Percentiles rank a stretch among this genome's conserved stretches.
phyloP scores from a whole-genome alignment of 2,888 invertebrate species.

The Drosophila silvestris region DNA sequence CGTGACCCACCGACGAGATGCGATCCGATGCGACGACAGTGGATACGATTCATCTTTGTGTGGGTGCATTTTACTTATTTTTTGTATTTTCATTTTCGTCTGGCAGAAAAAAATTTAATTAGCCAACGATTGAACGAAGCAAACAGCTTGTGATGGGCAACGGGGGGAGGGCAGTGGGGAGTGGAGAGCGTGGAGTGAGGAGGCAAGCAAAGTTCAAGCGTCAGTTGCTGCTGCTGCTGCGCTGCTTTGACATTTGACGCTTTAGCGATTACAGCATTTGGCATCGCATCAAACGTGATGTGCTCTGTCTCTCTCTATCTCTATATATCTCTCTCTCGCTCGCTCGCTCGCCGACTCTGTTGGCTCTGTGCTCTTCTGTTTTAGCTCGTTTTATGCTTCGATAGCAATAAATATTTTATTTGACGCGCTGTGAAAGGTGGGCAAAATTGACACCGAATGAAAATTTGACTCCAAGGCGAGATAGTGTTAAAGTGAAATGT shows the following conservation, averaged over 20 bases:
- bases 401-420: conserved; percentile 72
- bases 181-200: neutral
- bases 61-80: conserved; percentile 44
- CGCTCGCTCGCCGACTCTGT: neutral
- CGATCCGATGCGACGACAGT: conserved; percentile 19
- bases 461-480: conserved; percentile 8
- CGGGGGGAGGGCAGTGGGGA: neutral
- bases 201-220: conserved; percentile 44
- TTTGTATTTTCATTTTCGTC: neutral
- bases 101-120: conserved; percentile 66
- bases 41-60: conserved; percentile 59
- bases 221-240: conserved; percentile 40
- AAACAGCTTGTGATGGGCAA: neutral
- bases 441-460: conserved; percentile 49
- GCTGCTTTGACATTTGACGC: conserved; percentile 68
- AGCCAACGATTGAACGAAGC: conserved; percentile 51
- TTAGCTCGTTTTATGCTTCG: conserved; percentile 33
- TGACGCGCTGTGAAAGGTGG: conserved; percentile 56
- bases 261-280: conserved; percentile 35
- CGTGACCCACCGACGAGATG: conserved; percentile 51
- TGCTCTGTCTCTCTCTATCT: conserved; percentile 7
- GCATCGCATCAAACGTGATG: conserved; percentile 61
- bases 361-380: conserved; percentile 14
- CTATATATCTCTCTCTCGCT: neutral
- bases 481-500: conserved; percentile 21